These are phyloP conservation scores for Rhinella marina DNA, from an alignment of 2,797 vertebrate species.

Conservation along the genomic window DNA sequence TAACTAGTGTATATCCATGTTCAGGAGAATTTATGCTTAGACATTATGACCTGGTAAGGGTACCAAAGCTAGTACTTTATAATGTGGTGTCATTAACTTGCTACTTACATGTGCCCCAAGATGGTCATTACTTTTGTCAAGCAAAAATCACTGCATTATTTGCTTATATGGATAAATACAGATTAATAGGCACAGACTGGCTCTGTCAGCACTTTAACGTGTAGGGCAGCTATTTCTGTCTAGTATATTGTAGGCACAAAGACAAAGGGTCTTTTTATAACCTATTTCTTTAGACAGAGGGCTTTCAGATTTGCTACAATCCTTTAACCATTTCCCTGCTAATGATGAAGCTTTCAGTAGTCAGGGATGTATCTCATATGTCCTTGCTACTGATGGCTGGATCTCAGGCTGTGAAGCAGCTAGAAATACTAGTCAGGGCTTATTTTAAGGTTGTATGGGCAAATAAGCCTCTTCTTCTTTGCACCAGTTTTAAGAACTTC, in stretches of 20 bases:
- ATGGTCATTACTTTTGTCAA: neutral
- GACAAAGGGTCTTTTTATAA: neutral
- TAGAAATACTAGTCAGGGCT: too few species aligned
- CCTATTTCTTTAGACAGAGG: too few species aligned
- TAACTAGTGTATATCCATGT: neutral
- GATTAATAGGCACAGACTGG: neutral
- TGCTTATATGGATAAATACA: neutral
- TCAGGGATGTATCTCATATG: too few species aligned
- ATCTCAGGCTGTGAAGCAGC: too few species aligned
- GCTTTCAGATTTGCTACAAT: too few species aligned
- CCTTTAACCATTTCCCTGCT: too few species aligned
- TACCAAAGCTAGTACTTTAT: neutral
- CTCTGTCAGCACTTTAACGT: neutral
- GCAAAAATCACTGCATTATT: neutral
- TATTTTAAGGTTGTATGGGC: too few species aligned
- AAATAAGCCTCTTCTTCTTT: too few species aligned
- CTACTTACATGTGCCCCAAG: neutral
- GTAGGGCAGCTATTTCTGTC: neutral
- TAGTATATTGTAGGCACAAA: neutral
- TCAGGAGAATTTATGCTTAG: neutral
- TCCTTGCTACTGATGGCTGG: too few species aligned
- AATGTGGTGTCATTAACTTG: neutral
- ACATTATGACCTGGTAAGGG: neutral
- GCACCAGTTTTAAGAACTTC: too few species aligned
- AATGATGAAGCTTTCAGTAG: too few species aligned